These are phyloP conservation scores for Camponotus floridanus DNA, from an alignment of 1,140 invertebrate species.

Conservation along the genomic window DNA sequence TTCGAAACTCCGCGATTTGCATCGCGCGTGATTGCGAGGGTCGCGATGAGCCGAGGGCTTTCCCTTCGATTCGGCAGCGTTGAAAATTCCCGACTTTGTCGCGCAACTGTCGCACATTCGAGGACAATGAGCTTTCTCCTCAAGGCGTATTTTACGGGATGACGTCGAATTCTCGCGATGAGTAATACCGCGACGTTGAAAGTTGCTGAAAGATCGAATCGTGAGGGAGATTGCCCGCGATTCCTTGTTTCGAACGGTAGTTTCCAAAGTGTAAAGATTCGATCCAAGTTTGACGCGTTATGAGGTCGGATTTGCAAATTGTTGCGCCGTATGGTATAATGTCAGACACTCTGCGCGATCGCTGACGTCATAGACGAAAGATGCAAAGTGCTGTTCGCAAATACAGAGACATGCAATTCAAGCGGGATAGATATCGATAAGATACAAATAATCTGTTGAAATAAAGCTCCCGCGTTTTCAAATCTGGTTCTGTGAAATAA, in stretches of 20 bases:
- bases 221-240: neutral
- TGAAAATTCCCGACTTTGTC: slow-evolving; percentile 66
- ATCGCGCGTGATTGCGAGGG: slow-evolving; percentile 54
- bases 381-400: slow-evolving; percentile 21
- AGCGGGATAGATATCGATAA: neutral
- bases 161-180: neutral
- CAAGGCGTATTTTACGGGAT: neutral
- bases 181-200: neutral
- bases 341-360: slow-evolving; percentile 22
- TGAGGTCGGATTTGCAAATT: slow-evolving; percentile 20
- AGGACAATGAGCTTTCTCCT: neutral
- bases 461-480: neutral
- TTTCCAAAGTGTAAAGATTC: slow-evolving; percentile 5
- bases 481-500: neutral
- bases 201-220: slow-evolving; percentile 24
- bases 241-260: slow-evolving; percentile 22
- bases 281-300: slow-evolving; percentile 47
- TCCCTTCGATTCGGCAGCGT: slow-evolving; percentile 68
- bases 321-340: neutral
- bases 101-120: slow-evolving; percentile 41
- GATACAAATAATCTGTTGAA: slow-evolving; percentile 14
- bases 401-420: slow-evolving; percentile 8
- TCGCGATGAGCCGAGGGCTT: slow-evolving; percentile 27
- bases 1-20: slow-evolving; percentile 65
- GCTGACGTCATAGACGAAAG: slow-evolving; percentile 1